Percentiles rank a stretch among this genome's conserved stretches.
Conservation (phyloP, 1,140 invertebrate species). For the Leptopilina clavipes region DNA sequence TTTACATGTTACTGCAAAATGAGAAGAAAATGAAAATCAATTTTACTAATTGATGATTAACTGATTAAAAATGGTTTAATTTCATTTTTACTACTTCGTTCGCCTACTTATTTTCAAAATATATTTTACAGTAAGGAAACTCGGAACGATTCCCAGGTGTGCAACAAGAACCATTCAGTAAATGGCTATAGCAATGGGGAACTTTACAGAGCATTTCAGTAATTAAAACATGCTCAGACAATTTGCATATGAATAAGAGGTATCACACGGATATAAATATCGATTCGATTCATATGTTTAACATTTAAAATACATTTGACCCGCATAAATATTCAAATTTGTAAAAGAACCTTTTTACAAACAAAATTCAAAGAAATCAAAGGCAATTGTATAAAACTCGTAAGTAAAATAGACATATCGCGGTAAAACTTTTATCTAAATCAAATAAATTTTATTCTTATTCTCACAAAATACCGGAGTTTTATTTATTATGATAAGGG, state of each 20-base stretch:
- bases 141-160: background rate
- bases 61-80: too few species aligned
- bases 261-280: background rate
- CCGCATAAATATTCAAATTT: too few species aligned
- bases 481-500: background rate
- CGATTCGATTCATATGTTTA: too few species aligned
- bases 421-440: background rate
- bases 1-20: too few species aligned
- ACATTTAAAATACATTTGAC: too few species aligned
- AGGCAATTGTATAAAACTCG: background rate
- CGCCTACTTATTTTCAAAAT: background rate
- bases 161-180: background rate
- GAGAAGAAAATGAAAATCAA: too few species aligned
- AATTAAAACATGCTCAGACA: background rate
- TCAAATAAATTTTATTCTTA: constrained; percentile 1
- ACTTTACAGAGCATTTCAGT: background rate
- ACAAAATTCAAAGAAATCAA: background rate
- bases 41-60: too few species aligned
- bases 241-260: background rate
- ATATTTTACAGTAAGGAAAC: background rate
- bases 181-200: background rate
- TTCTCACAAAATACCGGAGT: background rate
- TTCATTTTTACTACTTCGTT: background rate
- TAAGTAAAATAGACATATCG: constrained; percentile 2
- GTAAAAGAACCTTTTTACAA: too few species aligned